phyloP scores from a whole-genome alignment of 1,140 invertebrate species.

The Zaprionus gabonicus region DNA sequence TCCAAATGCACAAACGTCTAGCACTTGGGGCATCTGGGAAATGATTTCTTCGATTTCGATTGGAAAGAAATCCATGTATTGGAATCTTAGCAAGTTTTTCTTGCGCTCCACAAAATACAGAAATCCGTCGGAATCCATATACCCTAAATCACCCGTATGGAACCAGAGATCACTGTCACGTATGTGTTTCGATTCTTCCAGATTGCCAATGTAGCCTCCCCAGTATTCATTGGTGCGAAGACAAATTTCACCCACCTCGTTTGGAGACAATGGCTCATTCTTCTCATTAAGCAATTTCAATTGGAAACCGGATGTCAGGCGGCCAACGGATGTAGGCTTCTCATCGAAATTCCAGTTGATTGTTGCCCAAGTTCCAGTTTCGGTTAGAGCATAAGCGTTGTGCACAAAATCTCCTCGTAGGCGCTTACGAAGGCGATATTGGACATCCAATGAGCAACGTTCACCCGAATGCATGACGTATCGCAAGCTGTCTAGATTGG shows the following conservation, averaged over 20 bases:
- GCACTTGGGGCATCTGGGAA: constrained; percentile 28
- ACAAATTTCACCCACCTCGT: constrained; percentile 88
- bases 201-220: constrained; percentile 84
- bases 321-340: constrained; percentile 39
- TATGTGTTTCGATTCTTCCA: constrained; percentile 85
- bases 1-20: constrained; percentile 52
- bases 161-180: constrained; percentile 88
- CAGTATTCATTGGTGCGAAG: constrained; percentile 68
- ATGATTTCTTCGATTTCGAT: constrained; percentile 50
- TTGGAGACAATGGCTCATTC: constrained; percentile 86
- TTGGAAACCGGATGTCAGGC: constrained; percentile 51
- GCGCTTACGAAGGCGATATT: constrained; percentile 22
- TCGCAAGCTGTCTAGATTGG: constrained; percentile 25
- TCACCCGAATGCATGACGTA: constrained; percentile 22
- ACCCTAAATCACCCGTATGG: constrained; percentile 89
- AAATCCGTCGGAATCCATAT: constrained; percentile 87
- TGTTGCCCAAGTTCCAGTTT: constrained; percentile 21
- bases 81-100: constrained; percentile 91
- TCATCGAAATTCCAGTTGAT: constrained; percentile 32
- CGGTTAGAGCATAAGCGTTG: constrained; percentile 31
- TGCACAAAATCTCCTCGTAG: constrained; percentile 18
- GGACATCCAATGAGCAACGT: constrained; percentile 20
- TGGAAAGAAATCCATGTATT: constrained; percentile 57
- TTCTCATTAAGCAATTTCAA: constrained; percentile 85
- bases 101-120: constrained; percentile 89